A percentile compares a stretch with the other conserved stretches of the same genome.
Conservation (phyloP, 2,113 vertebrate genomes). For the Hyla sarda region DNA sequence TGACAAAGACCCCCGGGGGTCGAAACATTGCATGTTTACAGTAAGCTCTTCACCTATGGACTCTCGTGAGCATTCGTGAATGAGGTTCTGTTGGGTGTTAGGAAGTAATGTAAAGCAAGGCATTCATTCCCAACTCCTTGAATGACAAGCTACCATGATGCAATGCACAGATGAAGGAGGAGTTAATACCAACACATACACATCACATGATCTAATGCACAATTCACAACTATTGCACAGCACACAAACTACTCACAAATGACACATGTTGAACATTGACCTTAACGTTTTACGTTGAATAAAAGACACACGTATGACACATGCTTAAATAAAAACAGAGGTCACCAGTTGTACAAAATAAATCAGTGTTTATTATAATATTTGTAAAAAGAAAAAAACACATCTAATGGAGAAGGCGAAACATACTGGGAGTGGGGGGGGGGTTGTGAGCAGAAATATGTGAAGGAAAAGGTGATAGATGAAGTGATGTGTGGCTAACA, state of each 20-base stretch:
- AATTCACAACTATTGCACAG: conserved; percentile 8
- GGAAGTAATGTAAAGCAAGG: neutral
- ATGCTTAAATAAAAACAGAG: conserved; percentile 52
- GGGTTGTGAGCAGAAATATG: conserved; percentile 20
- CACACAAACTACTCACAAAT: conserved; percentile 15
- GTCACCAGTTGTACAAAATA: conserved; percentile 54
- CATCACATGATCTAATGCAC: conserved; percentile 7
- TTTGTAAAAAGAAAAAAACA: conserved; percentile 41
- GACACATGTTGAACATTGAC: neutral
- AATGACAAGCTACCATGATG: too few species aligned
- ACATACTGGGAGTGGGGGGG: conserved; percentile 45
- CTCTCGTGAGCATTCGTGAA: neutral
- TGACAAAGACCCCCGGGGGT: too few species aligned
- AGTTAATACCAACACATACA: neutral
- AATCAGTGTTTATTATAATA: conserved; percentile 57
- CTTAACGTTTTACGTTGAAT: neutral
- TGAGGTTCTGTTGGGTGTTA: neutral
- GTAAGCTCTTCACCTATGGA: too few species aligned
- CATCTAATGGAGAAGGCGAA: conserved; percentile 1
- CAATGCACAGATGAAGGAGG: neutral
- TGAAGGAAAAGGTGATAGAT: conserved; percentile 19
- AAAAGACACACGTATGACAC: conserved; percentile 22
- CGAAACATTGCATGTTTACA: too few species aligned
- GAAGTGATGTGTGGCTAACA: conserved; percentile 31
- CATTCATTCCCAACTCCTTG: neutral